Percentiles rank a stretch among this genome's conserved stretches.
Conservation (phyloP, 2,113 vertebrate genomes). For the Amia ocellicauda region DNA sequence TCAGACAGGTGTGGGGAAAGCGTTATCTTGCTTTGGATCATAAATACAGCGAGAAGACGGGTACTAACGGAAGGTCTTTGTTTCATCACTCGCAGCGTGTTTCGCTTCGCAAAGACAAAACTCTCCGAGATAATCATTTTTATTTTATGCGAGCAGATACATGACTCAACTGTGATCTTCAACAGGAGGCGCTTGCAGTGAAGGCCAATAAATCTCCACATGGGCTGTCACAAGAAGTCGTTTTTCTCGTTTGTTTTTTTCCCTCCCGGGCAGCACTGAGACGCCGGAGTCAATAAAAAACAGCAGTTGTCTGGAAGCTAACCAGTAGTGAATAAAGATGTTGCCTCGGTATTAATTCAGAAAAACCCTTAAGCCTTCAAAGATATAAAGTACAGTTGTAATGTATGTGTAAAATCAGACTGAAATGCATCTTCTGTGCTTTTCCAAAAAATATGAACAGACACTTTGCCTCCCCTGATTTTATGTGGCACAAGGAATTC, state of each 20-base stretch:
- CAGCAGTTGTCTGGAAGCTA: slow-evolving; percentile 40
- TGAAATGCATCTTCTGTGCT: neutral
- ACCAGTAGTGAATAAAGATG: slow-evolving; percentile 33
- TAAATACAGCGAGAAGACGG: neutral
- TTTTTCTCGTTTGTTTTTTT: neutral
- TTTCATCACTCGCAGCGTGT: slow-evolving; percentile 56
- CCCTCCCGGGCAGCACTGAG: slow-evolving; percentile 36
- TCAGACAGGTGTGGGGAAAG: no score
- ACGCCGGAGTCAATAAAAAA: slow-evolving; percentile 64
- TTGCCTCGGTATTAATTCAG: slow-evolving; percentile 13
- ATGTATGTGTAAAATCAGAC: slow-evolving; percentile 29
- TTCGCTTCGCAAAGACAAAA: slow-evolving; percentile 56
- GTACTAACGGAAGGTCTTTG: slow-evolving; percentile 24
- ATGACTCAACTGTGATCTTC: slow-evolving; percentile 23
- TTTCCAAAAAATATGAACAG: neutral
- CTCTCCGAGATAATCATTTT: slow-evolving; percentile 51
- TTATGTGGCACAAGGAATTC: no score
- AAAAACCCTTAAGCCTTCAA: slow-evolving; percentile 37
- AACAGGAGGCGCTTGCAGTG: neutral
- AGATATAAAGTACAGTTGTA: slow-evolving; percentile 23
- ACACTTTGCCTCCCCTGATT: no score
- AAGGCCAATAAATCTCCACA: slow-evolving; percentile 9
- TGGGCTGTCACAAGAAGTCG: slow-evolving; percentile 12
- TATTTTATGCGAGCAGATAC: slow-evolving; percentile 46
- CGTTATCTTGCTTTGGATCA: no score